Evolutionary conservation across 2,797 vertebrate genomes (phyloP).

Genomic region (Eospalax fontanierii): DNA sequence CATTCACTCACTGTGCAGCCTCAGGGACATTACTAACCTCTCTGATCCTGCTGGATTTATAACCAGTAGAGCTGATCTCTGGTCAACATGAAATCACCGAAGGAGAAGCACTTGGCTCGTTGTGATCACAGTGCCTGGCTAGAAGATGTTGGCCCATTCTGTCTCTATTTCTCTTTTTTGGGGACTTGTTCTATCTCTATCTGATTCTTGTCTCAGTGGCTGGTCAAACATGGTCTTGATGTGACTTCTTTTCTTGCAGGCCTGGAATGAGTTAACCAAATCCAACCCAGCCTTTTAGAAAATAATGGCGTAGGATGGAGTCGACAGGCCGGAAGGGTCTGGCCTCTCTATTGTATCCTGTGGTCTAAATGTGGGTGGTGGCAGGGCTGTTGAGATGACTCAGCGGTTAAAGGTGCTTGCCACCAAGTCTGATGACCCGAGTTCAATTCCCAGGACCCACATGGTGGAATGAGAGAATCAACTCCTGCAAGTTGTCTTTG

Average conservation of each 20-base stretch:
- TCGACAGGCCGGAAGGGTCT: neutral
- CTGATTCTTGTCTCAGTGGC: neutral
- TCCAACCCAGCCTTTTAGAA: no score
- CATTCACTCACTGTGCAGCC: neutral
- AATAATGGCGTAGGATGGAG: no score
- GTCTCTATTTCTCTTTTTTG: neutral
- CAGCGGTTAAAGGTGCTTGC: no score
- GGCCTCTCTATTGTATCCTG: neutral
- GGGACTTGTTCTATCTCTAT: neutral
- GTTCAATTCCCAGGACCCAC: no score
- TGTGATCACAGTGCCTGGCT: fast-evolving
- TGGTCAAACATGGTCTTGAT: neutral
- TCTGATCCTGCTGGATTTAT: neutral
- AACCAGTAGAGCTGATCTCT: neutral
- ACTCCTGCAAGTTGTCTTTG: no score
- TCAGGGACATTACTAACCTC: neutral
- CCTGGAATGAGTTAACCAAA: neutral
- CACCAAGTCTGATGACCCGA: no score
- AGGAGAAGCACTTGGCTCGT: neutral
- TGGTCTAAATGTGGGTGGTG: neutral
- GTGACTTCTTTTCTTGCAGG: neutral
- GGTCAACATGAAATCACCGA: neutral
- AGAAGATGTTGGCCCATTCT: neutral
- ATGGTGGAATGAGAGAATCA: no score
- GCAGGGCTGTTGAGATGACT: no score